Evolutionary conservation across 2,888 invertebrate species (phyloP).

Genomic region (Archaeoteleia sp.): DNA sequence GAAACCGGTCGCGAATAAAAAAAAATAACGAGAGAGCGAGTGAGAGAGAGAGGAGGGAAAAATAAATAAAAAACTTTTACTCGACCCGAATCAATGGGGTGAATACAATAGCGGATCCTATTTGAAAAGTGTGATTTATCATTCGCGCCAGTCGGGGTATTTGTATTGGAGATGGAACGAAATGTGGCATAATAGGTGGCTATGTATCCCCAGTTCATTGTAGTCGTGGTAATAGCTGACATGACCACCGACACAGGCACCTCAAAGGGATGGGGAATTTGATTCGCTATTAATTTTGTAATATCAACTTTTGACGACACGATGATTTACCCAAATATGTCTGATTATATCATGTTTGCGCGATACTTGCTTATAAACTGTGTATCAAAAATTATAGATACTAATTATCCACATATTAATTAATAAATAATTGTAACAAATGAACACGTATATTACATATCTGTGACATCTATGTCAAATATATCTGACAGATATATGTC

Average conservation of each 20-base stretch:
- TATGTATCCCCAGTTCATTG: conserved; percentile 71
- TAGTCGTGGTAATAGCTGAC: conserved; percentile 71
- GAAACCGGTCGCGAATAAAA: conserved; percentile 50
- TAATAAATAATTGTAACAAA: too few species aligned
- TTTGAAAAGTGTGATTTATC: conserved; percentile 74
- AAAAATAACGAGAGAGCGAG: conserved; percentile 19
- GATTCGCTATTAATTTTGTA: conserved; percentile 66
- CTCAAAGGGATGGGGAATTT: conserved; percentile 52
- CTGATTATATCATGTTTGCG: conserved; percentile 2
- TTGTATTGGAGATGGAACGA: conserved; percentile 73
- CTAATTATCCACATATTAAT: too few species aligned
- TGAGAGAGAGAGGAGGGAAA: conserved; percentile 33
- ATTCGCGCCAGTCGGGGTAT: conserved; percentile 66
- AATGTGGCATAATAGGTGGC: conserved; percentile 73
- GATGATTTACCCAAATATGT: conserved; percentile 24
- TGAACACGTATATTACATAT: too few species aligned
- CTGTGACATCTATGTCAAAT: too few species aligned
- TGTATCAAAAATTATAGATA: too few species aligned
- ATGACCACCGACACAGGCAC: conserved; percentile 64
- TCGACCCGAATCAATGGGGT: conserved; percentile 64
- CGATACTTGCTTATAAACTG: too few species aligned
- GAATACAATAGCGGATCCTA: conserved; percentile 68
- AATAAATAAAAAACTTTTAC: conserved; percentile 37
- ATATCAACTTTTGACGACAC: conserved; percentile 42
- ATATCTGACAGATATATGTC: too few species aligned